Conservation (phyloP, 2,113 vertebrate genomes). For the Mirounga angustirostris region DNA sequence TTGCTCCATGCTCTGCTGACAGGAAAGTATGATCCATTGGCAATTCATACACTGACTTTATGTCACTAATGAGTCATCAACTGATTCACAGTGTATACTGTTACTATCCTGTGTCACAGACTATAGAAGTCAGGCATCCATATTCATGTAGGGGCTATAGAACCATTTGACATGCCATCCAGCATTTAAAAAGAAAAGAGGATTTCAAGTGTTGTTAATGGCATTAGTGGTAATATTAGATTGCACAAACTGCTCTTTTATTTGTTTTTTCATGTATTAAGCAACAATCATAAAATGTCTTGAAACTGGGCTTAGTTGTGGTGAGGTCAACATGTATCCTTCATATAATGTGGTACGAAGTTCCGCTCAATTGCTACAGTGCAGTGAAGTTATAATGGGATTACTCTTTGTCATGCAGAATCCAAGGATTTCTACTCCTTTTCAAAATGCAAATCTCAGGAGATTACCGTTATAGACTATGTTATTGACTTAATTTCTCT, state of each 20-base stretch:
- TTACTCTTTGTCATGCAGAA: conserved; percentile 48
- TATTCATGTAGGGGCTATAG: neutral
- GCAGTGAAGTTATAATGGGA: conserved; percentile 54
- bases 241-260: conserved; percentile 45
- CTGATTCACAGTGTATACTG: conserved; percentile 26
- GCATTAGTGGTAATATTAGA: conserved; percentile 49
- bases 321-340: conserved; percentile 32
- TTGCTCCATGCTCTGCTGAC: conserved; percentile 34
- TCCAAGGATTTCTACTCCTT: conserved; percentile 59
- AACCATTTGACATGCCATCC: neutral
- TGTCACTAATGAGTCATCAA: neutral
- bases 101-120: conserved; percentile 28
- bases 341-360: neutral
- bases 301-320: conserved; percentile 36
- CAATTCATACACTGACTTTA: conserved; percentile 23
- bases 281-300: conserved; percentile 28
- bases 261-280: conserved; percentile 57
- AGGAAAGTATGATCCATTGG: conserved; percentile 6
- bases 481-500: conserved; percentile 74
- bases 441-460: conserved; percentile 66
- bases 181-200: conserved; percentile 60
- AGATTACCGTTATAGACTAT: conserved; percentile 71
- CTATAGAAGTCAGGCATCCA: neutral
- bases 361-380: conserved; percentile 42
- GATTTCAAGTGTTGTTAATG: conserved; percentile 56